These are phyloP conservation scores for Neelides folsomi DNA, from an alignment of 2,888 invertebrate genomes.

Conservation along the genomic window DNA sequence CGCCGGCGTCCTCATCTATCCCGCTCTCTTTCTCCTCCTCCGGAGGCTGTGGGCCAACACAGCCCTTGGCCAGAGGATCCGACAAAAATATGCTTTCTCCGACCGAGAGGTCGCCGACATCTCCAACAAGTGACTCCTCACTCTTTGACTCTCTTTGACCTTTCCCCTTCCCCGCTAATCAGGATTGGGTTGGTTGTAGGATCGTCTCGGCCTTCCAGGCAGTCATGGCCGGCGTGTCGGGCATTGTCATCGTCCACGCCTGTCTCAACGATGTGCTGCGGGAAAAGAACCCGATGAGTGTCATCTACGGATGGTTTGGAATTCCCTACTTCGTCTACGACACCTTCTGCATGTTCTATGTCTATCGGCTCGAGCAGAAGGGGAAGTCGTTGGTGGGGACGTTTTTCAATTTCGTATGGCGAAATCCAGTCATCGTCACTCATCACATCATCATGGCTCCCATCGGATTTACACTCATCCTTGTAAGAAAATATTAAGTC, in stretches of 20 bases:
- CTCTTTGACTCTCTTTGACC: neutral
- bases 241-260: conserved; percentile 51
- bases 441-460: conserved; percentile 63
- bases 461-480: conserved; percentile 58
- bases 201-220: conserved; percentile 61
- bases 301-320: conserved; percentile 66
- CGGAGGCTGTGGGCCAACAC: conserved; percentile 40
- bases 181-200: conserved; percentile 39
- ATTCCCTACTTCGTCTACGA: conserved; percentile 55
- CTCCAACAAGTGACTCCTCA: conserved; percentile 53
- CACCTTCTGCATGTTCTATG: conserved; percentile 66
- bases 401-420: conserved; percentile 37
- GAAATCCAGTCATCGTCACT: conserved; percentile 57
- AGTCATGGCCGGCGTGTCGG: conserved; percentile 51
- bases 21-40: conserved; percentile 26
- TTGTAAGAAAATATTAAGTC: conserved; percentile 44
- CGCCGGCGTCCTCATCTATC: conserved; percentile 27
- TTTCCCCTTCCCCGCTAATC: too few species aligned
- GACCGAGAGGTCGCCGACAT: conserved; percentile 57
- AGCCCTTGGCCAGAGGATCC: conserved; percentile 45
- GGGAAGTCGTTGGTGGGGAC: conserved; percentile 7
- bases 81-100: conserved; percentile 52
- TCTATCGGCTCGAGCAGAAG: conserved; percentile 38
- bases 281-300: conserved; percentile 56
- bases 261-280: conserved; percentile 54